phyloP scores from a whole-genome alignment of 1,140 invertebrate species.

The Akabosia matsudoensis region DNA sequence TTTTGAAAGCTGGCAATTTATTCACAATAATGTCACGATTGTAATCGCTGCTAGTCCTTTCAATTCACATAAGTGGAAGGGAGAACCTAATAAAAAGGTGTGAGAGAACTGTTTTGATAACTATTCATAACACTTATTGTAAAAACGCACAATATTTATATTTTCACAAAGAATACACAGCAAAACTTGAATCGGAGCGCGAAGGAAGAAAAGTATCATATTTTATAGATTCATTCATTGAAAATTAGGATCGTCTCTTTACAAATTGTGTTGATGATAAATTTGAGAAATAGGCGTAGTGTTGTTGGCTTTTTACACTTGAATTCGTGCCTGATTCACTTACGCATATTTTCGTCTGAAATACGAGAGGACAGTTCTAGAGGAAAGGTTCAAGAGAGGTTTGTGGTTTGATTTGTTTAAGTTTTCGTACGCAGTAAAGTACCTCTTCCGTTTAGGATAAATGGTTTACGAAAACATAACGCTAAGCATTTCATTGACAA shows the following conservation, averaged over 20 bases:
- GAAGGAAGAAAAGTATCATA: no score
- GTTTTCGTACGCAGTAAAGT: not conserved
- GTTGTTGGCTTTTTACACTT: no score
- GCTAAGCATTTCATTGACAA: no score
- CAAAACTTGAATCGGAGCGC: no score
- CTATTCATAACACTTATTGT: not conserved
- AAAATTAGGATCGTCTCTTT: no score
- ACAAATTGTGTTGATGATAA: no score
- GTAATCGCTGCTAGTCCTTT: not conserved
- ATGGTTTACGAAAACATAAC: no score
- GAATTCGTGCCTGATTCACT: no score
- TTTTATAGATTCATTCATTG: no score
- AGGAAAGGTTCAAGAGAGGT: not conserved
- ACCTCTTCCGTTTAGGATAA: not conserved
- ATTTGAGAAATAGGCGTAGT: no score
- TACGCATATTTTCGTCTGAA: no score
- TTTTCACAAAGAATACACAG: not conserved
- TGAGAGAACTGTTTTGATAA: constrained; percentile 16
- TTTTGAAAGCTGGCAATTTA: constrained; percentile 22
- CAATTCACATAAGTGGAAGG: not conserved
- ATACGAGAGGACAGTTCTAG: not conserved
- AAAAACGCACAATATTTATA: not conserved
- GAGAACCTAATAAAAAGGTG: not conserved
- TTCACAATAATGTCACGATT: constrained; percentile 2
- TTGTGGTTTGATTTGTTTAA: not conserved